Evolutionary conservation across 2,888 invertebrate genomes (phyloP), one percentile per base, ranked within the genome.

Genomic region (Ellobium chinense): DNA sequence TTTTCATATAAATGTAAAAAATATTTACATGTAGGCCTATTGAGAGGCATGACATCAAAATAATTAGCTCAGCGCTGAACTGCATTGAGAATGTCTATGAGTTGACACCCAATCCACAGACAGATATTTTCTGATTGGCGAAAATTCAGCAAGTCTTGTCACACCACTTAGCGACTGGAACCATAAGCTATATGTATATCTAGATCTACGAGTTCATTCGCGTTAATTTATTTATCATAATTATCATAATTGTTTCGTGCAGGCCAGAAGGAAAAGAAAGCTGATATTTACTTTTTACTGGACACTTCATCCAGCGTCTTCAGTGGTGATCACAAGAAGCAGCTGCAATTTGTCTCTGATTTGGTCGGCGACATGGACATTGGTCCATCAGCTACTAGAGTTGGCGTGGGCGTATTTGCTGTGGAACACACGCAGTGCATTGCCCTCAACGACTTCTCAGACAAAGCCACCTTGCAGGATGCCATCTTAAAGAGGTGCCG

Each of bases 321-420:
- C 80, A 60, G 74, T n/a, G 81, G 84, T n/a, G 85, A 88, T 78
- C 88, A 78, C 82, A 66, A 65, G 24, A 84, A 82, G 31, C 85
- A 84, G 80, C 78, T 86, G 60, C 39, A 66, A 18, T 88, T 88
- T 78, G 85, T 88, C 12, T 58, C 75, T 18, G 58, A 80, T 27
- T 74, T 88, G 37, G 77, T 88, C 34, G 56, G 72, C n/a, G 63
- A 78, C 56, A 84, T 88, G 76, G 82, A 83, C 34, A 77, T 87
- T 46, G 77, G 80, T 0, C 74, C 78, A 0, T 66, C 81, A 12
- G 56, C 62, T 70, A 87, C 85, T 18, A 82, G 87, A 14, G 85
- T 87, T n/a, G 87, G 86, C 9, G 79, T 87, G 31, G 81, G 83
- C 5, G 81, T 81, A 31, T 88, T 83, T 81, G 63, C 81, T 29